phyloP scores from a whole-genome alignment of 2,113 vertebrate genomes.

The Marmota flaviventris region DNA sequence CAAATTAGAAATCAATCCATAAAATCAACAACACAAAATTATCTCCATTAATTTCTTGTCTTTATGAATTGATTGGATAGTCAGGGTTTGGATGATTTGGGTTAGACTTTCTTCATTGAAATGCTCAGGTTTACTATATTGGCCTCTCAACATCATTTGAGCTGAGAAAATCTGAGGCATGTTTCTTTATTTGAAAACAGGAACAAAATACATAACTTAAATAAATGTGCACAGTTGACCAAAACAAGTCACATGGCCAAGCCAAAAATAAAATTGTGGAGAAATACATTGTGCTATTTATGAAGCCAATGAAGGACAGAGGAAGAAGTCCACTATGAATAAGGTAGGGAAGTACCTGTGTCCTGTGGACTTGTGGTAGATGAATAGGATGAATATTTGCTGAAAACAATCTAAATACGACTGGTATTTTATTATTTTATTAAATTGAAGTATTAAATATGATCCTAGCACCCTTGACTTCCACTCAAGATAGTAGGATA shows the following conservation, averaged over 20 bases:
- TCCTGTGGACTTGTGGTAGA: background rate
- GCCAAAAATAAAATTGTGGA: background rate
- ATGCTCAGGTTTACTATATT: background rate
- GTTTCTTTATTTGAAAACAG: background rate
- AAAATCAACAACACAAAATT: background rate
- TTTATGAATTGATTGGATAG: background rate
- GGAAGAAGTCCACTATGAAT: background rate
- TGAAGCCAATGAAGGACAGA: background rate
- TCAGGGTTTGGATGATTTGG: background rate
- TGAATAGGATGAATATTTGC: background rate
- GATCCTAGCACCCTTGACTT: background rate
- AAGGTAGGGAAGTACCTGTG: fast-evolving
- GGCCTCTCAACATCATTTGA: background rate
- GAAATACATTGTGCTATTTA: background rate
- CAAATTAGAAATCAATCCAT: background rate
- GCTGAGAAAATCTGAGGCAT: background rate
- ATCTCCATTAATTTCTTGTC: background rate
- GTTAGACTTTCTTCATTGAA: background rate
- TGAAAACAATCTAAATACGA: background rate
- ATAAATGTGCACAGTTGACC: background rate
- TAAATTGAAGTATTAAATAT: background rate
- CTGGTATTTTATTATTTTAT: background rate
- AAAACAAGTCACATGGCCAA: background rate
- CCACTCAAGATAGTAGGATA: background rate
- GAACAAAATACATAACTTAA: background rate